phyloP scores from a whole-genome alignment of 2,888 invertebrate species.

The Cheilosia grossa region DNA sequence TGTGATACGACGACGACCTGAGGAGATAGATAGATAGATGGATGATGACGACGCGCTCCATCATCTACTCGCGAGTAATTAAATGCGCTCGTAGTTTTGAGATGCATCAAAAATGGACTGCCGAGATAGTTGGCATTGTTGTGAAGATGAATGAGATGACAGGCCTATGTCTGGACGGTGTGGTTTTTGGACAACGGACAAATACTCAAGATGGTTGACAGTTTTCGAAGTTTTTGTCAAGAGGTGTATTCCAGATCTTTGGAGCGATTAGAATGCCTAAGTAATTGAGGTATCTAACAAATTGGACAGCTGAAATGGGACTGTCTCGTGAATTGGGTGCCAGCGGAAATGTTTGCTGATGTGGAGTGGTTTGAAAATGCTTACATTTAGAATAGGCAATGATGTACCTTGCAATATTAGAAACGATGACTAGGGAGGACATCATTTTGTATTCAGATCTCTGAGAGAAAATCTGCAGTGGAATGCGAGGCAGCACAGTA shows the following conservation, averaged over 20 bases:
- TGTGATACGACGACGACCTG: constrained; percentile 48
- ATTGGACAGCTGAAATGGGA: constrained; percentile 31
- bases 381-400: too few relatives aligned
- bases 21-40: constrained; percentile 38
- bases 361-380: neutral
- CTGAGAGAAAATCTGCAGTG: too few relatives aligned
- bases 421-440: too few relatives aligned
- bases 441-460: too few relatives aligned
- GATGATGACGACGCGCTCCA: constrained; percentile 20
- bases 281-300: constrained; percentile 57
- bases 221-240: constrained; percentile 49
- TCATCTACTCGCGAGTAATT: constrained; percentile 63
- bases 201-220: constrained; percentile 51
- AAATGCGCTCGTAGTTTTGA: constrained; percentile 53
- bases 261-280: constrained; percentile 23
- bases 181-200: constrained; percentile 33
- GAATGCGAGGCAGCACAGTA: too few relatives aligned
- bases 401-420: too few relatives aligned
- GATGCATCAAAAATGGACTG: constrained; percentile 57
- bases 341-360: neutral
- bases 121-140: constrained; percentile 62
- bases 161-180: constrained; percentile 9
- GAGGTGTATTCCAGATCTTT: constrained; percentile 27
- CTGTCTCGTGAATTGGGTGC: neutral
- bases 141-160: constrained; percentile 54